Conservation (phyloP, 1,140 invertebrate genomes). For the Drosophila varians region DNA sequence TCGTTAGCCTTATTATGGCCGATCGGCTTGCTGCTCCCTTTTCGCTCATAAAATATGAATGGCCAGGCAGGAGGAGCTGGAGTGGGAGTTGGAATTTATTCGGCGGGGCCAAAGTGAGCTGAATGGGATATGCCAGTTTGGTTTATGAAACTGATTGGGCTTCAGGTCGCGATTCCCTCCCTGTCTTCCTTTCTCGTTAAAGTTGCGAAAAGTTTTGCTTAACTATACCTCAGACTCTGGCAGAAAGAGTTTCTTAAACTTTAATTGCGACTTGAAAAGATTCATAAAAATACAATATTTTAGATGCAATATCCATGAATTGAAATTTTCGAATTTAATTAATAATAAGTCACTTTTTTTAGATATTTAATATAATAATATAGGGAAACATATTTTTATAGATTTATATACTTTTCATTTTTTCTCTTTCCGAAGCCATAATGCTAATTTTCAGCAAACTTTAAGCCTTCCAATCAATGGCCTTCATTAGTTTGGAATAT, state of each 20-base stretch:
- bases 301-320: too few species aligned
- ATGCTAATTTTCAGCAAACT: background rate
- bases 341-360: too few species aligned
- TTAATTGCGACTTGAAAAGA: too few species aligned
- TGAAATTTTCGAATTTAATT: too few species aligned
- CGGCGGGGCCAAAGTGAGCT: constrained; percentile 8
- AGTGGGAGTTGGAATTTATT: constrained; percentile 58
- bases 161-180: background rate
- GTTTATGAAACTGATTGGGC: constrained; percentile 64
- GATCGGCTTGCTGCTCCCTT: constrained; percentile 10
- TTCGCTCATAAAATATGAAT: constrained; percentile 65
- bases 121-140: constrained; percentile 61
- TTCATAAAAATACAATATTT: too few species aligned
- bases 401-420: too few species aligned
- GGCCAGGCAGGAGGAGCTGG: background rate
- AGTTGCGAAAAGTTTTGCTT: constrained; percentile 10
- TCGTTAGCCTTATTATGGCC: constrained; percentile 39
- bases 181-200: constrained; percentile 14
- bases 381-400: too few species aligned
- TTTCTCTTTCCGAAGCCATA: background rate
- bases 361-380: too few species aligned
- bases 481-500: constrained; percentile 33
- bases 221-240: background rate
- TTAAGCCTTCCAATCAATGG: constrained; percentile 20
- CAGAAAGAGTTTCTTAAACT: background rate